Evolutionary conservation across 2,797 vertebrate species (phyloP).

Genomic region (Cirrhinus mrigala): DNA sequence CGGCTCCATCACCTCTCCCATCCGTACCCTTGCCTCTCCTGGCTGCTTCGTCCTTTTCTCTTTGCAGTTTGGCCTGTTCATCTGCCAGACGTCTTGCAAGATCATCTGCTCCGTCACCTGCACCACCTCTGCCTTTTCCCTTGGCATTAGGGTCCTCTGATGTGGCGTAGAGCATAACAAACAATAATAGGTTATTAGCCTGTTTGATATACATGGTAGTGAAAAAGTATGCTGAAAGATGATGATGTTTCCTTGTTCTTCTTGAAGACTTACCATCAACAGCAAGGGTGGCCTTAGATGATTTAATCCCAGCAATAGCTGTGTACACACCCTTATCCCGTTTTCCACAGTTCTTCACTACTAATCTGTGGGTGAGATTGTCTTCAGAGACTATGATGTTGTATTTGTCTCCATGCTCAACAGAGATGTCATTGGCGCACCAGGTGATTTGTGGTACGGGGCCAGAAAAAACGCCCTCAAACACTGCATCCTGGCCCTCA

Average conservation of each 20-base stretch:
- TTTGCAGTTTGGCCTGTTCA: conserved; percentile 58
- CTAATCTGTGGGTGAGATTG: conserved; percentile 82
- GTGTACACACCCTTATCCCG: conserved; percentile 83
- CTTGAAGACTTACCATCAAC: conserved; percentile 78
- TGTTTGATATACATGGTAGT: not conserved
- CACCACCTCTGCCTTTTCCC: conserved; percentile 42
- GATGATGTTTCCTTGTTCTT: not conserved
- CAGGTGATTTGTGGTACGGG: conserved; percentile 81
- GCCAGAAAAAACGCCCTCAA: conserved; percentile 81
- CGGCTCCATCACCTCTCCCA: conserved; percentile 12
- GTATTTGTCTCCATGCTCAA: conserved; percentile 80
- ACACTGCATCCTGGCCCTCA: conserved; percentile 78
- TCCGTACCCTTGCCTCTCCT: conserved; percentile 42
- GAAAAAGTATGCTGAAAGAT: not conserved
- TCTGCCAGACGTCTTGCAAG: conserved; percentile 58
- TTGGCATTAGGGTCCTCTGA: conserved; percentile 65
- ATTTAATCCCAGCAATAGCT: conserved; percentile 77
- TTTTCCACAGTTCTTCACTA: conserved; percentile 74
- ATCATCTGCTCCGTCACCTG: conserved; percentile 36
- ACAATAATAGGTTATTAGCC: not conserved
- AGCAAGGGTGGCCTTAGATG: conserved; percentile 82
- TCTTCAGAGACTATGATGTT: conserved; percentile 82
- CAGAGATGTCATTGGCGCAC: conserved; percentile 75
- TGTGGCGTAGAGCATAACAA: not conserved
- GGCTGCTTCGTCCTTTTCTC: conserved; percentile 46